These are phyloP conservation scores for Eublepharis macularius DNA, from an alignment of 2,113 vertebrate species.

Conservation along the genomic window DNA sequence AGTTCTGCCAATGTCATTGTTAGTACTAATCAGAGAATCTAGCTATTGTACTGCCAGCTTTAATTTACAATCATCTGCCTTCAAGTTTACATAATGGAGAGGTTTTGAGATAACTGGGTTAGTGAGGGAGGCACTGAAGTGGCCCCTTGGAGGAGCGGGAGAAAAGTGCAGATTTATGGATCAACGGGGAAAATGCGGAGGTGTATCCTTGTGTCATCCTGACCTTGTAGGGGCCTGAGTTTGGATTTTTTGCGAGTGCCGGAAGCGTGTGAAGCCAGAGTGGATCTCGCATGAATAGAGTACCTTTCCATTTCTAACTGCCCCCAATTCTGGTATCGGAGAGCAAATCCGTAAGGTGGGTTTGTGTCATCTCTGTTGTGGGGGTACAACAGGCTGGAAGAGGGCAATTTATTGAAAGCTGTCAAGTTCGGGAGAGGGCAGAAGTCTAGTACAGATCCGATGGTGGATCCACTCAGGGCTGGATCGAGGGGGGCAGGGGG, in stretches of 20 bases:
- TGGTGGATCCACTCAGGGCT: too few relatives aligned
- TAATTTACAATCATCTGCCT: neutral
- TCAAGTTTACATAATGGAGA: neutral
- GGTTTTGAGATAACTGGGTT: neutral
- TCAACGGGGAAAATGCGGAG: neutral
- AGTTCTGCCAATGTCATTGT: neutral
- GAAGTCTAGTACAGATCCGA: too few relatives aligned
- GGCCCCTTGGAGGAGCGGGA: neutral
- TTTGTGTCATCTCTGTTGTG: too few relatives aligned
- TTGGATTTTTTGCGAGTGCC: neutral
- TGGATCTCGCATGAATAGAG: neutral
- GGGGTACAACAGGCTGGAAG: too few relatives aligned
- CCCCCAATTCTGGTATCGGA: neutral
- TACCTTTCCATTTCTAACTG: neutral
- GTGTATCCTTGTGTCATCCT: too few relatives aligned
- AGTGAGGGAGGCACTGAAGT: neutral
- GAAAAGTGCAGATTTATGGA: neutral
- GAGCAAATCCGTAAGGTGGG: too few relatives aligned
- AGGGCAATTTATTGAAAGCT: too few relatives aligned
- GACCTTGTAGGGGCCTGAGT: neutral
- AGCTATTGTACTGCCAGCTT: neutral
- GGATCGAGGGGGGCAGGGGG: too few relatives aligned
- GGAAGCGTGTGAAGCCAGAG: neutral
- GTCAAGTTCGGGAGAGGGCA: too few relatives aligned
- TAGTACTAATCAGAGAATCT: neutral